phyloP scores from a whole-genome alignment of 2,888 invertebrate genomes.

The Trachelus stipa region DNA sequence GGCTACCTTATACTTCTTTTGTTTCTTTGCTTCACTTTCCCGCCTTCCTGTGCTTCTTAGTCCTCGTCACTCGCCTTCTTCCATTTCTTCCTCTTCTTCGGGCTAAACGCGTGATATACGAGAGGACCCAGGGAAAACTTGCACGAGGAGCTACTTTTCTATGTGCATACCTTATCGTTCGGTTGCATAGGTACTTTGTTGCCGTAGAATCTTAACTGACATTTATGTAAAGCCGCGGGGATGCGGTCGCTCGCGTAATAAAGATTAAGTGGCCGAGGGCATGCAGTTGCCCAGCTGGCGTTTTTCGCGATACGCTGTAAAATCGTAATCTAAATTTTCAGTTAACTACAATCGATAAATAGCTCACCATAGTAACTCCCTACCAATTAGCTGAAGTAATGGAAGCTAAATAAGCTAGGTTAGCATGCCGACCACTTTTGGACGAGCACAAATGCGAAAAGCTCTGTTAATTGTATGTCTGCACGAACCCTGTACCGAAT shows the following conservation, averaged over 20 bases:
- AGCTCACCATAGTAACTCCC: background rate
- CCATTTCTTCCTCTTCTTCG: background rate
- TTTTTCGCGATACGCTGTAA: background rate
- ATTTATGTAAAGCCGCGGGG: conserved; percentile 34
- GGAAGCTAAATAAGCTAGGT: background rate
- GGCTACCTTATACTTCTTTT: background rate
- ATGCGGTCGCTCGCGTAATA: conserved; percentile 34
- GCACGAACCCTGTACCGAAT: background rate
- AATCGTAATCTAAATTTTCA: background rate
- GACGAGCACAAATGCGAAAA: background rate
- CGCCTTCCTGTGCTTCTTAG: background rate
- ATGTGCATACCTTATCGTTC: conserved; percentile 37
- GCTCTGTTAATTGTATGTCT: background rate
- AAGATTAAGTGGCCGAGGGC: conserved; percentile 31
- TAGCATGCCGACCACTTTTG: background rate
- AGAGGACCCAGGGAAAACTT: conserved; percentile 30
- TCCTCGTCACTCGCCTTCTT: background rate
- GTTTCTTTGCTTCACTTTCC: background rate
- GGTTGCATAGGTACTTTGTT: conserved; percentile 23
- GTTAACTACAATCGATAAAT: background rate
- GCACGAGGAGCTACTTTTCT: conserved; percentile 31
- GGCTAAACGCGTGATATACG: conserved; percentile 29
- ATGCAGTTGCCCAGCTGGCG: background rate
- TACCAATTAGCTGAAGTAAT: background rate
- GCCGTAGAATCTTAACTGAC: conserved; percentile 38